A percentile compares a stretch with the other conserved stretches of the same genome.
Evolutionary conservation across 2,888 invertebrate genomes (phyloP).

Genomic region (Bedellia somnulentella): DNA sequence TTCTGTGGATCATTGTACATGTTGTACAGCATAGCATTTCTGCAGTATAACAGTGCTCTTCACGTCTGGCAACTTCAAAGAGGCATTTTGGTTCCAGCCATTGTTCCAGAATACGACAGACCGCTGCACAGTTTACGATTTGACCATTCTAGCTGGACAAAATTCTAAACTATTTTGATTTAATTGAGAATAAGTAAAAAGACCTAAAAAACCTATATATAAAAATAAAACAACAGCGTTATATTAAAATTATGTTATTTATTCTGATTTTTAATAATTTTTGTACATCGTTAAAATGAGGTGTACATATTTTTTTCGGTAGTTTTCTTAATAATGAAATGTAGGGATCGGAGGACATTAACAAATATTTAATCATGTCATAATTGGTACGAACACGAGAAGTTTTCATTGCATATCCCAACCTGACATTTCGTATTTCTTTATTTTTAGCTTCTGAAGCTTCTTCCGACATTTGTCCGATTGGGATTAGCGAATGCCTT

Average conservation of each 20-base stretch:
- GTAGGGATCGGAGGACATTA: not conserved
- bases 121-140: too few species aligned
- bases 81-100: constrained; percentile 16
- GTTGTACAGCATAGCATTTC: constrained; percentile 10
- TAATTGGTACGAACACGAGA: not conserved
- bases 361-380: not conserved
- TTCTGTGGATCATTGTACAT: constrained; percentile 13
- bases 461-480: constrained; percentile 9
- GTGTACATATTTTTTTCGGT: not conserved
- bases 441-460: constrained; percentile 9
- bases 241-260: too few species aligned
- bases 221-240: too few species aligned
- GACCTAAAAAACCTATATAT: too few species aligned
- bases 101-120: constrained; percentile 15
- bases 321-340: not conserved
- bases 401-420: constrained; percentile 8
- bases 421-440: constrained; percentile 8
- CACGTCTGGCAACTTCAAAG: constrained; percentile 11
- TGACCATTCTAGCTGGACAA: too few species aligned
- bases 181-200: too few species aligned
- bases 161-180: too few species aligned
- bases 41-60: constrained; percentile 15
- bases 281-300: not conserved
- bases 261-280: too few species aligned
- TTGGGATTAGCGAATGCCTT: constrained; percentile 6